Evolutionary conservation across 2,113 vertebrate species (phyloP), one percentile per base, ranked within the genome.

Genomic region (Psephotus haematonotus): DNA sequence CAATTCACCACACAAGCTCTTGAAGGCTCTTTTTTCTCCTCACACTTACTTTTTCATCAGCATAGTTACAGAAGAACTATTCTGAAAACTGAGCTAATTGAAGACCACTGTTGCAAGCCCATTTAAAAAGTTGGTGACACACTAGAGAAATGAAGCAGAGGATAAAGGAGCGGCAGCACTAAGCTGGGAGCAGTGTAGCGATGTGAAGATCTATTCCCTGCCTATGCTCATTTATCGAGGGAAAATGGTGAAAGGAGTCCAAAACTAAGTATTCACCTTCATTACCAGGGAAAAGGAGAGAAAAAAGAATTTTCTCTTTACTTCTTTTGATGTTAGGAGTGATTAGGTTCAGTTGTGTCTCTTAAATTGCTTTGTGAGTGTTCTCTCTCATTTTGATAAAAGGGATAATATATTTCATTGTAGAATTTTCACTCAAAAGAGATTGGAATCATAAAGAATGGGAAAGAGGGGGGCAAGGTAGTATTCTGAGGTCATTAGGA

Each of bases 251-350:
- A 95, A 82, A 95, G 47, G 39, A 92, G 43, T 20, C 89, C 69
- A 79, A 87, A 93, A 52, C 77, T 55, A 69, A 84, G 77, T 25
- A 95, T 91, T 93, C 89, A 69, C 89, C 95, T 95, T 86, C 81
- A 82, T 95, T 87, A 87, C 33, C 43, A 43, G 37, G 55, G 10
- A 84, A 81, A 86, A 90, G 27, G 55, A 93, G 27, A 22, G 23
- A 8, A 47, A 80, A 88, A 86, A 55, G 35, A 93, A 71, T 88
- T 89, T 86, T 93, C 44, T 24, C n/a, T 85, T 95, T 86, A 72
- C 46, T 94, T 62, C 93, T 91, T 92, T 93, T 93, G 93, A 94
- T 90, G 95, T 94, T 90, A 80, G 93, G 67, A 95, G 84, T 72
- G 93, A 94, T 96, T 77, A 96, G 75, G 44, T 91, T 92, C 79